Evolutionary conservation across 2,888 invertebrate species (phyloP).

Genomic region (Thecophora atra): DNA sequence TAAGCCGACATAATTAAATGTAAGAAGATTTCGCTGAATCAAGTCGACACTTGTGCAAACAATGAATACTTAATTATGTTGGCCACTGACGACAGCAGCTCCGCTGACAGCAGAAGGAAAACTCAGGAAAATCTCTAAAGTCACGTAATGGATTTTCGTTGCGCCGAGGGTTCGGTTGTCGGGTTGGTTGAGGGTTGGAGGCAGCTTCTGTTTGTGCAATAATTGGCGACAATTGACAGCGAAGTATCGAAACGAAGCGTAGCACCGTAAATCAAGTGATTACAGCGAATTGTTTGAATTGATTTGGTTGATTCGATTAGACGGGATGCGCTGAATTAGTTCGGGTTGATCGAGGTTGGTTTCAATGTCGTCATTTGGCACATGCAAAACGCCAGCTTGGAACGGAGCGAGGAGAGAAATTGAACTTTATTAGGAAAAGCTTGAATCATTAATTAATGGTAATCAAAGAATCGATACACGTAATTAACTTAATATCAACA

Average conservation of each 20-base stretch:
- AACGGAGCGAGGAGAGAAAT: background rate
- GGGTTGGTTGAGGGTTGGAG: background rate
- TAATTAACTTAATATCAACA: no score
- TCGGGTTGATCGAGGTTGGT: background rate
- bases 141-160: constrained; percentile 22
- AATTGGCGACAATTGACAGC: constrained; percentile 12
- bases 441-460: background rate
- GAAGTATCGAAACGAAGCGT: background rate
- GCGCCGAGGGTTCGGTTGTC: no score
- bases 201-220: background rate
- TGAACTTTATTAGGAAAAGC: background rate
- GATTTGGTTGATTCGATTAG: constrained; percentile 12
- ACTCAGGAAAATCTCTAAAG: background rate
- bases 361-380: background rate
- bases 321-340: constrained; percentile 12
- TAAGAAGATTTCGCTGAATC: no score
- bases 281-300: constrained; percentile 25
- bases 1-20: background rate
- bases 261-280: constrained; percentile 30
- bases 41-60: constrained; percentile 26
- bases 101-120: background rate
- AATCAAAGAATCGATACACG: no score
- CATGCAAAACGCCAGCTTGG: background rate
- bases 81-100: background rate
- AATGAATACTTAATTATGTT: constrained; percentile 27